Evolutionary conservation across 23 tunicate species (phyloP), one percentile per base, ranked within the genome.

Genomic region (Pegea sp.): DNA sequence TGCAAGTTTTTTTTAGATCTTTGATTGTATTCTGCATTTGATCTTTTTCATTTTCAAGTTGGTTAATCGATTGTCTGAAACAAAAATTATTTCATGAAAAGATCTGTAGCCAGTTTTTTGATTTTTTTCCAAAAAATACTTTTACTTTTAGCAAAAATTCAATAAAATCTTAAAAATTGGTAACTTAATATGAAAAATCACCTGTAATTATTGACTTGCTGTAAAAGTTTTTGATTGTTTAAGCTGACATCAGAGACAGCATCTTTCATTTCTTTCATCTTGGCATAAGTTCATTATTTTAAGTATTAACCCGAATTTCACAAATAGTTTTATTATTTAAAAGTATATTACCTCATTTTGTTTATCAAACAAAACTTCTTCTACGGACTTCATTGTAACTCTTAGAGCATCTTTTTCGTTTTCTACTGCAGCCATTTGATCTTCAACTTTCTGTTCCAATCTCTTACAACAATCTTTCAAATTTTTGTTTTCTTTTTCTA

Each of bases 201-300:
- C 46, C 46, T 38, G 46, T 38, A 38, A 8, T 38, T 38, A 8
- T 38, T 16, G 11, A 38, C 46, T 38, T 38, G 46, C 11, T 16
- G 11, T 16, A 38, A 38, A 38, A 38, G 46, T 38, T 38, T 38
- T 38, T 38, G 46, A 16, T 38, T 38, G 16, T 38, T 38, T 38
- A 8, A 11, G 46, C 46, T 38, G 46, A 38, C 46, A 38, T 38
- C 16, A 11, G 11, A 8, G 13, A 38, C 46, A 38, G 13, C 46
- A 11, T 11, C 46, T 16, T 38, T 38, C 46, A 38, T 38, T 38
- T 38, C 46, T 38, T 38, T 38, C 46, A 38, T 38, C 46, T 38
- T n/a, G n/a, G n/a, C n/a, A n/a, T n/a, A n/a, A n/a, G n/a, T n/a
- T n/a, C n/a, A n/a, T n/a, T n/a, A n/a, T n/a, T n/a, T n/a, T n/a